Evolutionary conservation across 2,888 invertebrate genomes (phyloP).

Genomic region (Plebejus melissa): DNA sequence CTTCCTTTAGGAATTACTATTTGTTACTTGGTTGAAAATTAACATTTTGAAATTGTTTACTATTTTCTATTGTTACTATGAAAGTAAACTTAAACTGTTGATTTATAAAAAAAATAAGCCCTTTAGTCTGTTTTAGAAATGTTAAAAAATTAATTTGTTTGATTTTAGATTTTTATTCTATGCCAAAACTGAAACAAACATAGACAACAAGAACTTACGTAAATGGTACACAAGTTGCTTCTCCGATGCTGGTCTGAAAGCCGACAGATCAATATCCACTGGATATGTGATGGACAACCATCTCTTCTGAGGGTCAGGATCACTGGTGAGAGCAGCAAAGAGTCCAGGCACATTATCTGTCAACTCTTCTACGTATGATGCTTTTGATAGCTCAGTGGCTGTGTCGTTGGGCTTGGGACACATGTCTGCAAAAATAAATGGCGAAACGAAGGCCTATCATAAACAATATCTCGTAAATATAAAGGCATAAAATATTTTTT

Average conservation of each 20-base stretch:
- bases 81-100: no score
- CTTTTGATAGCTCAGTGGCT: conserved; percentile 84
- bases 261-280: conserved; percentile 84
- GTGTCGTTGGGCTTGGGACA: conserved; percentile 92
- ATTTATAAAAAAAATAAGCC: no score
- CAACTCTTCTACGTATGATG: conserved; percentile 91
- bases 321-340: conserved; percentile 89
- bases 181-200: not conserved
- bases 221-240: conserved; percentile 85
- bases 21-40: not conserved
- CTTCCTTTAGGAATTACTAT: not conserved
- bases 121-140: no score
- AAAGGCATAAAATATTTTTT: no score
- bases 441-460: no score
- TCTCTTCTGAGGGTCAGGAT: conserved; percentile 85
- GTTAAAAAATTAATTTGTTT: not conserved
- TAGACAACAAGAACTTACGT: conserved; percentile 76
- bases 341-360: conserved; percentile 89
- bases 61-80: no score
- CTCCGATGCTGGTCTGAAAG: conserved; percentile 82
- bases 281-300: conserved; percentile 93
- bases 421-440: conserved; percentile 81
- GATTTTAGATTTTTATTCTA: not conserved
- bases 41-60: no score
- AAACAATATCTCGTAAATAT: no score